phyloP scores from a whole-genome alignment of 35 echinoderm and acorn worm species.

The Anneissia japonica region DNA sequence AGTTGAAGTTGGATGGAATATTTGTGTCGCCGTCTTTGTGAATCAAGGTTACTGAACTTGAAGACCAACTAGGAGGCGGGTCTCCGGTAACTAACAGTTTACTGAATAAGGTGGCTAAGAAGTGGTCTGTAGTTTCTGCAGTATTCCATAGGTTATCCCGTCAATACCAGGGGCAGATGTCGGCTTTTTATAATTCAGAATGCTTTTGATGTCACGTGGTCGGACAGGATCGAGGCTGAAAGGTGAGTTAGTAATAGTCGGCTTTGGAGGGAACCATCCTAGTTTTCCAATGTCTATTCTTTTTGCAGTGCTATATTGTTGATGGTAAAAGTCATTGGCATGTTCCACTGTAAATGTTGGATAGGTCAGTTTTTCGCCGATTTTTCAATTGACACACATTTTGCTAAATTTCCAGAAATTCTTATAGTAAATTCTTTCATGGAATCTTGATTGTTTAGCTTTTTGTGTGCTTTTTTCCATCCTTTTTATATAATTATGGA shows the following conservation, averaged over 20 bases:
- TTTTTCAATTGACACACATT: conserved; percentile 2
- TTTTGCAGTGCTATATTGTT: background rate
- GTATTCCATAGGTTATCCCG: conserved; percentile 36
- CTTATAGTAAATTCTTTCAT: conserved; percentile 11
- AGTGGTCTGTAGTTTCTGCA: conserved; percentile 18
- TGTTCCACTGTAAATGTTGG: conserved; percentile 11
- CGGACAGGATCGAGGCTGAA: conserved; percentile 28
- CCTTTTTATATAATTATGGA: conserved; percentile 23
- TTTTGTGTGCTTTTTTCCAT: conserved; percentile 15
- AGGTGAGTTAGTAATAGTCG: too few species aligned
- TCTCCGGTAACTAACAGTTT: conserved; percentile 7
- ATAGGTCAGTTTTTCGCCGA: background rate
- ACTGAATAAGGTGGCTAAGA: conserved; percentile 31
- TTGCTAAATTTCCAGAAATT: conserved; percentile 43
- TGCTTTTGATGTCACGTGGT: conserved; percentile 29
- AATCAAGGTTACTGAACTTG: conserved; percentile 3
- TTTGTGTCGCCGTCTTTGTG: conserved; percentile 15
- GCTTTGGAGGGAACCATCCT: too few species aligned
- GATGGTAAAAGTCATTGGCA: background rate
- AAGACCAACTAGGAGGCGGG: conserved; percentile 16
- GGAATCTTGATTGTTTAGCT: background rate
- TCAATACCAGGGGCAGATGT: conserved; percentile 24
- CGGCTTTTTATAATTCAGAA: conserved; percentile 2
- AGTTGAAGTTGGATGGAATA: conserved; percentile 23
- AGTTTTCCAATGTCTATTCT: too few species aligned